phyloP scores from a whole-genome alignment of 2,888 invertebrate genomes.

The Philereme vetulata region DNA sequence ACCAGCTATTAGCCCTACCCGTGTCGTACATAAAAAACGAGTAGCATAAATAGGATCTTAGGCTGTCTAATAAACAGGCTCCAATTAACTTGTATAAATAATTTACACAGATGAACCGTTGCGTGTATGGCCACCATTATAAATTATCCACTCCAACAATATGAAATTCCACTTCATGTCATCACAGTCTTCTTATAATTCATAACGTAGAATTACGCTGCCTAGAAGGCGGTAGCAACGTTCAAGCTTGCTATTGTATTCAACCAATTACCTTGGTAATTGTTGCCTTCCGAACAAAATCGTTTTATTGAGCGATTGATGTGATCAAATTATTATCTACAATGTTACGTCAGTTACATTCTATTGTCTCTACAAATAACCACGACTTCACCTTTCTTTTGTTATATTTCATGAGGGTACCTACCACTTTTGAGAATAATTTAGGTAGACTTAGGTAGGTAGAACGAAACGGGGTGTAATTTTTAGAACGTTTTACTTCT shows the following conservation, averaged over 20 bases:
- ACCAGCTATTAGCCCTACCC: too few relatives aligned
- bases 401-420: neutral
- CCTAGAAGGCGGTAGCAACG: slow-evolving; percentile 10
- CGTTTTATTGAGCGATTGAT: slow-evolving; percentile 25
- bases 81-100: too few relatives aligned
- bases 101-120: too few relatives aligned
- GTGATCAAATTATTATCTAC: slow-evolving; percentile 22
- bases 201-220: slow-evolving; percentile 19
- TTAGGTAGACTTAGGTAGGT: neutral
- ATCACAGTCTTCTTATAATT: slow-evolving; percentile 13
- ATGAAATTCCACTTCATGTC: neutral
- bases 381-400: slow-evolving; percentile 22
- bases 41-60: too few relatives aligned
- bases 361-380: slow-evolving; percentile 32
- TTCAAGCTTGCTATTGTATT: slow-evolving; percentile 21
- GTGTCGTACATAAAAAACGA: too few relatives aligned
- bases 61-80: too few relatives aligned
- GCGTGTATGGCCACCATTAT: too few relatives aligned
- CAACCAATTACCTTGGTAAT: slow-evolving; percentile 18
- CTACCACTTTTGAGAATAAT: neutral
- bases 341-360: slow-evolving; percentile 24
- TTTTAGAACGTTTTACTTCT: too few relatives aligned
- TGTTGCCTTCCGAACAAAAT: slow-evolving; percentile 19
- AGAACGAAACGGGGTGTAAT: too few relatives aligned
- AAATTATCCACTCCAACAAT: too few relatives aligned